Percentiles rank a stretch among this genome's conserved stretches.
phyloP scores from a whole-genome alignment of 2,113 vertebrate genomes.

The Aspidoscelis tigris region DNA sequence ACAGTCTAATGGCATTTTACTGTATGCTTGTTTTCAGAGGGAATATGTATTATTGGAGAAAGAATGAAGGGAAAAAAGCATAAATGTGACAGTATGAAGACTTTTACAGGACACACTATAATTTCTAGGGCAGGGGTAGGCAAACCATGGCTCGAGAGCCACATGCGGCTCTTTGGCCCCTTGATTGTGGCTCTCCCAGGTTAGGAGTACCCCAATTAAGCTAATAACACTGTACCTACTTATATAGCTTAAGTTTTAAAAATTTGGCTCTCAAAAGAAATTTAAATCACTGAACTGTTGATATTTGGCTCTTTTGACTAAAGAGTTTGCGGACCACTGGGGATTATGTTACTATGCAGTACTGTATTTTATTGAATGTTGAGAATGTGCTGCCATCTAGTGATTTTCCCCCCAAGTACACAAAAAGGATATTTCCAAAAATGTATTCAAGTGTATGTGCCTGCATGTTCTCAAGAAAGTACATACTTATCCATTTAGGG shows the following conservation, averaged over 20 bases:
- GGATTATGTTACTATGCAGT: slow-evolving; percentile 12
- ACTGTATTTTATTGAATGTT: slow-evolving; percentile 50
- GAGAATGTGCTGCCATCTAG: slow-evolving; percentile 73
- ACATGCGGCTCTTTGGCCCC: too few relatives aligned
- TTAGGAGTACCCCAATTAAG: too few relatives aligned
- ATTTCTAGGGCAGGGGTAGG: not conserved
- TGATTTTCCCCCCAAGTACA: slow-evolving; percentile 52
- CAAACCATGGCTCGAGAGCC: too few relatives aligned
- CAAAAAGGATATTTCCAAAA: not conserved
- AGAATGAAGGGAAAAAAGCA: slow-evolving; percentile 11
- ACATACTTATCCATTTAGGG: not conserved
- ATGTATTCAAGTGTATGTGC: not conserved
- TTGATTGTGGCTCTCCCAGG: too few relatives aligned
- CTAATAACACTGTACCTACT: too few relatives aligned
- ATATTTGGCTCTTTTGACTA: too few relatives aligned
- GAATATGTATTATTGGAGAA: not conserved
- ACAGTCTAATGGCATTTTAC: not conserved
- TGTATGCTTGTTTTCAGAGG: not conserved
- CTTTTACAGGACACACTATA: not conserved
- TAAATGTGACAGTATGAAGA: not conserved
- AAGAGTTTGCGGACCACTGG: too few relatives aligned
- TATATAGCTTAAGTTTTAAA: too few relatives aligned
- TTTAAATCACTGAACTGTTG: too few relatives aligned
- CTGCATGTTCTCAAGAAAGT: not conserved
- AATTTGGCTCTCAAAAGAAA: too few relatives aligned